Percentiles rank a stretch among this genome's conserved stretches.
Evolutionary conservation across 2,113 vertebrate species (phyloP).

Genomic region (Caloenas nicobarica): DNA sequence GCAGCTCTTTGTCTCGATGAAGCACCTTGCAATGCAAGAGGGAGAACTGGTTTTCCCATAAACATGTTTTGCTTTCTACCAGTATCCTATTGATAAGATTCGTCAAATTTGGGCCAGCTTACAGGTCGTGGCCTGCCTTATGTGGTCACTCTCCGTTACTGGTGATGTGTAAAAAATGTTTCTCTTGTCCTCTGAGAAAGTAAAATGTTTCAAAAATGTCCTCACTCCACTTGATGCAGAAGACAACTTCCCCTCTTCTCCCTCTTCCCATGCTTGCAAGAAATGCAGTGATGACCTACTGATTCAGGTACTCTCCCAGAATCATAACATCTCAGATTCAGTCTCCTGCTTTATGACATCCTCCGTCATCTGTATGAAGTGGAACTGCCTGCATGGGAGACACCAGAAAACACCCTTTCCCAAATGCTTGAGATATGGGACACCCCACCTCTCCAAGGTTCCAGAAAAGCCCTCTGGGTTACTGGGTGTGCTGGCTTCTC

Average conservation of each 20-base stretch:
- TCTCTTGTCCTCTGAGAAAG: background rate
- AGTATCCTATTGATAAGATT: background rate
- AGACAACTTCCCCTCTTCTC: background rate
- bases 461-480: background rate
- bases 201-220: background rate
- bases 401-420: background rate
- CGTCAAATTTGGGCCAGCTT: background rate
- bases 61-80: background rate
- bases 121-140: background rate
- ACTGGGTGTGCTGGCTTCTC: background rate
- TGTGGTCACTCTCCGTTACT: background rate
- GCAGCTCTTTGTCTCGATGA: fast-evolving
- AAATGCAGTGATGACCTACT: background rate
- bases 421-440: background rate
- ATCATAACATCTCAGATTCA: background rate
- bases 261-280: background rate
- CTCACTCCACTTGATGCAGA: background rate
- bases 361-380: background rate
- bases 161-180: background rate
- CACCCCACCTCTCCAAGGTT: background rate
- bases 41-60: background rate
- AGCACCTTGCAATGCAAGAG: background rate
- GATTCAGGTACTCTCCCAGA: background rate
- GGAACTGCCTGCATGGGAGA: background rate
- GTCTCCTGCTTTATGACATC: background rate